These are phyloP conservation scores for Drosophila dunni DNA, from an alignment of 1,140 invertebrate species.

Conservation along the genomic window DNA sequence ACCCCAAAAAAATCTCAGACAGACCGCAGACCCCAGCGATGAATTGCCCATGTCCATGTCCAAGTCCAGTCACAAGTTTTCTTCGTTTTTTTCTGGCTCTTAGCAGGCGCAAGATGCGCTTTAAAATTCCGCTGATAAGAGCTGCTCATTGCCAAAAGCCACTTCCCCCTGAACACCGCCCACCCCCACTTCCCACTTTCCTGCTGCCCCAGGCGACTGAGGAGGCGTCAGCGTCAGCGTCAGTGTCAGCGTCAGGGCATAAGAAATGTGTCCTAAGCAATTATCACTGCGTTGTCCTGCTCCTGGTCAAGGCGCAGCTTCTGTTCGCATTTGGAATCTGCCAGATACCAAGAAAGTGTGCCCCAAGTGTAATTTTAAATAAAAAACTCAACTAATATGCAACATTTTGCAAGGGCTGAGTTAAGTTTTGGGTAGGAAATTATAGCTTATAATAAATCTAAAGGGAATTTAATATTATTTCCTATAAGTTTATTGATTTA, in stretches of 20 bases:
- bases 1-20: constrained; percentile 3
- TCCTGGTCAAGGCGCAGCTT: constrained; percentile 33
- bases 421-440: neutral
- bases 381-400: constrained; percentile 8
- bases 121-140: constrained; percentile 80
- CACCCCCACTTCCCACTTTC: neutral
- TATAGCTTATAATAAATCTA: neutral
- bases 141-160: constrained; percentile 16
- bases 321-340: constrained; percentile 21
- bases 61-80: constrained; percentile 40
- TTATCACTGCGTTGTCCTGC: constrained; percentile 51
- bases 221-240: constrained; percentile 71
- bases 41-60: constrained; percentile 72
- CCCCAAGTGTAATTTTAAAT: constrained; percentile 23
- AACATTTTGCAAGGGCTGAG: constrained; percentile 10
- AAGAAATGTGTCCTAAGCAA: constrained; percentile 77
- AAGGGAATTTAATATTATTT: neutral
- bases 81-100: constrained; percentile 27
- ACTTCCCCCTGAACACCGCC: neutral
- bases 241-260: constrained; percentile 50
- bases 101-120: constrained; percentile 62
- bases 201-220: constrained; percentile 48
- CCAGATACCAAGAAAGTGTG: neutral
- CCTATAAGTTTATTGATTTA: neutral
- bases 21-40: constrained; percentile 40